These are phyloP conservation scores for Sphenopsis melanotis DNA, from an alignment of 2,797 vertebrate species.

Conservation along the genomic window DNA sequence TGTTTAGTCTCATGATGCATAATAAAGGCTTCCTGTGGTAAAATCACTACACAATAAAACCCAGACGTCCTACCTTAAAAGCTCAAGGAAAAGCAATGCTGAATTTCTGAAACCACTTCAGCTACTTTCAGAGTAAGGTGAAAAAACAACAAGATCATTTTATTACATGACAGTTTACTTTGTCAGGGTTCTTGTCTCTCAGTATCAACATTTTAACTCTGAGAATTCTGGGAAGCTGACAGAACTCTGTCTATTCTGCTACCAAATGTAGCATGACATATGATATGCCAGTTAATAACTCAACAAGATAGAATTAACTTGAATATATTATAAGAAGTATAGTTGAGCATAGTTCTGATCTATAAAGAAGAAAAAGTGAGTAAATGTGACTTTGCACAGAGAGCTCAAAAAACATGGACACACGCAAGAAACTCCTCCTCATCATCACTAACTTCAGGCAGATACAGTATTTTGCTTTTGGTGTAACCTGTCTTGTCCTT, in stretches of 20 bases:
- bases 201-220: neutral
- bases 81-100: neutral
- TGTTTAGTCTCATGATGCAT: neutral
- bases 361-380: neutral
- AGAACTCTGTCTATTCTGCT: neutral
- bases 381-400: neutral
- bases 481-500: neutral
- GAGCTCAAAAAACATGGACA: neutral
- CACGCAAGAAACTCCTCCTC: rapidly evolving
- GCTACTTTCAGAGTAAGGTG: neutral
- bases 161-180: neutral
- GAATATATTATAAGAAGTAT: neutral
- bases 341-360: neutral
- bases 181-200: neutral
- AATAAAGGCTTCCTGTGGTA: conserved; percentile 9
- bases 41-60: neutral
- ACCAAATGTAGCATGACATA: neutral
- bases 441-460: neutral
- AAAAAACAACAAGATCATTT: neutral
- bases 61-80: neutral
- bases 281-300: neutral
- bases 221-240: neutral
- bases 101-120: neutral
- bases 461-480: neutral
- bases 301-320: neutral